Evolutionary conservation across 1,140 invertebrate species (phyloP).

Genomic region (Lordiphosa mommai): DNA sequence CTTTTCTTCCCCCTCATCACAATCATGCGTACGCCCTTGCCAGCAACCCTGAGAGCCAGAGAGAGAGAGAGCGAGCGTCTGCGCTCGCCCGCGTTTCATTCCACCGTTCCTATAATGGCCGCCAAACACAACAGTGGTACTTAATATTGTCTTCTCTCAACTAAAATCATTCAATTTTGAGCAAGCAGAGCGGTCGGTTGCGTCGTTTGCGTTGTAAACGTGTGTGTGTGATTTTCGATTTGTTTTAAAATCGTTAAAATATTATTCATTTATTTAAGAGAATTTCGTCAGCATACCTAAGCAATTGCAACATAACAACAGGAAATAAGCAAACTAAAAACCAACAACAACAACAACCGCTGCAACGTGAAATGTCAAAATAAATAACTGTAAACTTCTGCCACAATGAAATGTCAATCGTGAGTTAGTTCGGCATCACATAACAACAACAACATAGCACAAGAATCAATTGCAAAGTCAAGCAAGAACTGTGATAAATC

Average conservation of each 20-base stretch:
- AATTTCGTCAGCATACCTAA: conserved; percentile 43
- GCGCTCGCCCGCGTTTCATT: too few species aligned
- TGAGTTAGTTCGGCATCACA: conserved; percentile 44
- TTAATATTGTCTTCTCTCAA: conserved; percentile 1
- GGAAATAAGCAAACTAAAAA: conserved; percentile 17
- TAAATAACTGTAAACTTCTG: conserved; percentile 37
- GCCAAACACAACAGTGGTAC: neutral
- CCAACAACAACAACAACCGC: conserved; percentile 1
- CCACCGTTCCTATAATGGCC: too few species aligned
- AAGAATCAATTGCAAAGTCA: conserved; percentile 18
- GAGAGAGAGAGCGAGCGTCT: neutral
- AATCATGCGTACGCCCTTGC: neutral
- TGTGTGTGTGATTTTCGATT: conserved; percentile 52
- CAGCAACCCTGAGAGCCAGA: neutral
- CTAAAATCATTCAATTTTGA: conserved; percentile 39
- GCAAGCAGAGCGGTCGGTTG: conserved; percentile 47
- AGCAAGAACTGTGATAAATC: conserved; percentile 52
- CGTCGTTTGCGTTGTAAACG: conserved; percentile 35
- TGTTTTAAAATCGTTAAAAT: conserved; percentile 68
- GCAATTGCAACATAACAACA: conserved; percentile 28
- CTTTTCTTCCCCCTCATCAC: too few species aligned
- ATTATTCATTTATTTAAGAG: conserved; percentile 36
- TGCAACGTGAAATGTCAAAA: conserved; percentile 46
- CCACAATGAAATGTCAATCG: conserved; percentile 52
- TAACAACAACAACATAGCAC: conserved; percentile 32